Evolutionary conservation across 1,140 invertebrate species (phyloP).

Genomic region (Ylistrum balloti): DNA sequence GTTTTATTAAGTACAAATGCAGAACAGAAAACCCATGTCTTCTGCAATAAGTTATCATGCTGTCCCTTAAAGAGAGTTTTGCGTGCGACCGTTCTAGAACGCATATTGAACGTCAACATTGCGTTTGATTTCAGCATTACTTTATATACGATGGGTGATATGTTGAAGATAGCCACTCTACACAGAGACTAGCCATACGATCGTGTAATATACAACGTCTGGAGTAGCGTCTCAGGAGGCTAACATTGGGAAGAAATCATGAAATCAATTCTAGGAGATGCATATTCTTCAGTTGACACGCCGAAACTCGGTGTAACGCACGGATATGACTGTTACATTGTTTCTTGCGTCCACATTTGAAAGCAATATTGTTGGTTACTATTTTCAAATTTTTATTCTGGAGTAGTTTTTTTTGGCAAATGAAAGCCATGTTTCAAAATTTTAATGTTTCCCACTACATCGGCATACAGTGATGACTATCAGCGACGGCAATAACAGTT

Average conservation of each 20-base stretch:
- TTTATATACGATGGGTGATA: neutral
- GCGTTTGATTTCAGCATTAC: neutral
- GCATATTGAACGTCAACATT: too few relatives aligned
- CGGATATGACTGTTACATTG: too few relatives aligned
- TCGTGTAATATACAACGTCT: neutral
- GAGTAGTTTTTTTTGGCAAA: too few relatives aligned
- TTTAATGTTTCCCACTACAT: too few relatives aligned
- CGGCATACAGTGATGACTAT: too few relatives aligned
- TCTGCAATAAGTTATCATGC: neutral
- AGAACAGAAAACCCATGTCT: neutral
- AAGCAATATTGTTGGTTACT: too few relatives aligned
- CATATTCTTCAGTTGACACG: neutral
- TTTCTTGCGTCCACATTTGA: too few relatives aligned
- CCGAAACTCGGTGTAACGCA: neutral
- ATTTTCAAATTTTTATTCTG: too few relatives aligned
- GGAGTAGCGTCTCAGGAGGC: neutral
- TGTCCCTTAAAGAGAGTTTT: neutral
- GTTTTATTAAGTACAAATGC: neutral
- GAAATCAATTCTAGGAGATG: neutral
- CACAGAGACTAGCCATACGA: neutral
- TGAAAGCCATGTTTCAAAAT: too few relatives aligned
- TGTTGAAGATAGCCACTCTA: neutral
- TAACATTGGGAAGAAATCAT: neutral
- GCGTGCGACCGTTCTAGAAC: neutral
- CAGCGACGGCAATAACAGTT: too few relatives aligned